Conservation (phyloP, 2,113 vertebrate genomes). For the Poecilia latipinna region DNA sequence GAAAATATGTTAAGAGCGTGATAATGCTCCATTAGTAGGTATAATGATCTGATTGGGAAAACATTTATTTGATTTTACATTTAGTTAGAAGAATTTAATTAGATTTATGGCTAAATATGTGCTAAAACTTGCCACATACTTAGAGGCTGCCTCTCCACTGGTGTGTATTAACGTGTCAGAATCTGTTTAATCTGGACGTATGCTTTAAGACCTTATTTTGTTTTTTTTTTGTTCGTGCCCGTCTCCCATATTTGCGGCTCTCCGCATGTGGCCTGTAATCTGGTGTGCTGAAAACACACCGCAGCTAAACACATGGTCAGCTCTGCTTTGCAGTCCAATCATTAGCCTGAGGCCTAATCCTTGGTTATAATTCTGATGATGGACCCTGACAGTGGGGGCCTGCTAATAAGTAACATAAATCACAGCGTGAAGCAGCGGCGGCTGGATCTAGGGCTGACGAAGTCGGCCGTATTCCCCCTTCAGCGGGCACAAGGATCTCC, state of each 20-base stretch:
- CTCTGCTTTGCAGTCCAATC: conserved; percentile 60
- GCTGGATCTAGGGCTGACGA: conserved; percentile 64
- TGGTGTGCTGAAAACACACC: conserved; percentile 66
- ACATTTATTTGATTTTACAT: too few species aligned
- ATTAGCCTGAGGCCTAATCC: conserved; percentile 73
- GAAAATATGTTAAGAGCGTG: too few species aligned
- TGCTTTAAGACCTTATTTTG: conserved; percentile 46
- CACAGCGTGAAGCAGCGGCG: conserved; percentile 63
- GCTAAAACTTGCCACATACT: conserved; percentile 25
- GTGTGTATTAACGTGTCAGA: conserved; percentile 27
- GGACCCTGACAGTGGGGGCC: conserved; percentile 74
- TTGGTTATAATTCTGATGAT: conserved; percentile 81
- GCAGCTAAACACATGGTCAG: conserved; percentile 66
- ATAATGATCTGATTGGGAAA: too few species aligned
- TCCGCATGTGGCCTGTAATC: conserved; percentile 68
- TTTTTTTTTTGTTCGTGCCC: conserved; percentile 20
- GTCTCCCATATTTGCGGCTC: conserved; percentile 54
- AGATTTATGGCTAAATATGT: too few species aligned
- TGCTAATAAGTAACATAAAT: conserved; percentile 80
- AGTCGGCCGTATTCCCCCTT: conserved; percentile 76
- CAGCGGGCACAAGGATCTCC: conserved; percentile 65
- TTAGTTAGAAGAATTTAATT: too few species aligned
- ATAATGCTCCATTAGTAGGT: too few species aligned
- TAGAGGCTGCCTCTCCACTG: conserved; percentile 48
- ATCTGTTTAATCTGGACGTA: conserved; percentile 43